Evolutionary conservation across 2,797 vertebrate species (phyloP), one percentile per base, ranked within the genome.

Genomic region (Neosilurus mollespiculum): DNA sequence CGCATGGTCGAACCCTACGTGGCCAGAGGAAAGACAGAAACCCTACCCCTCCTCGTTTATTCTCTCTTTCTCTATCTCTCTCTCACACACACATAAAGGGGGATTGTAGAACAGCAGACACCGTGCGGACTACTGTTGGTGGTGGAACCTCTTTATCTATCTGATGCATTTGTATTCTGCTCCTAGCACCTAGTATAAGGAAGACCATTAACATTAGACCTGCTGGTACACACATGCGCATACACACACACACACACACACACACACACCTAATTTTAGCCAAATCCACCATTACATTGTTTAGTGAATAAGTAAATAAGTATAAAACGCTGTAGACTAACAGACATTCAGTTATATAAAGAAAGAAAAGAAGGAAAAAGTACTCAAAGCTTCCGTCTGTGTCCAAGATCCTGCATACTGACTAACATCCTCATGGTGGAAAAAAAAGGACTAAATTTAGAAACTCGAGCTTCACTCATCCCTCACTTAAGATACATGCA

Each of bases 141-240:
- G 77, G 66, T 78, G 61, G 85, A 85, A 85, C 82, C 85, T 87
- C 84, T 87, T 86, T 85, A 87, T 86, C 85, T 65, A 81, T 81
- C 76, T 71, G 80, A 81, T 86, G 66, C 84, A 90, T 90, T 89
- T 89, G 89, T 88, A 90, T 89, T 87, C 88, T 58, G 81, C 82
- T 82, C 81, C 34, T 22, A 62, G 56, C 56, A 73, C 49, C 77
- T 66, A 65, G 66, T 78, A 73, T 85, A 84, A 87, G 87, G 80
- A 82, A 85, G 77, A 80, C 70, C 83, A 88, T 88, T 85, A 86
- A 79, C 82, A 87, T 90, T 85, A 87, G 84, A 76, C 26, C 26
- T 70, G 70, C 3, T 18, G 37, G 11, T 69, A 20, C 61, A 56
- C 43, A 62, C 64, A n/a, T 24, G 22, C 62, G 34, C 30, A 18